phyloP scores from a whole-genome alignment of 2,888 invertebrate genomes.

The Linnaemya tessellans region DNA sequence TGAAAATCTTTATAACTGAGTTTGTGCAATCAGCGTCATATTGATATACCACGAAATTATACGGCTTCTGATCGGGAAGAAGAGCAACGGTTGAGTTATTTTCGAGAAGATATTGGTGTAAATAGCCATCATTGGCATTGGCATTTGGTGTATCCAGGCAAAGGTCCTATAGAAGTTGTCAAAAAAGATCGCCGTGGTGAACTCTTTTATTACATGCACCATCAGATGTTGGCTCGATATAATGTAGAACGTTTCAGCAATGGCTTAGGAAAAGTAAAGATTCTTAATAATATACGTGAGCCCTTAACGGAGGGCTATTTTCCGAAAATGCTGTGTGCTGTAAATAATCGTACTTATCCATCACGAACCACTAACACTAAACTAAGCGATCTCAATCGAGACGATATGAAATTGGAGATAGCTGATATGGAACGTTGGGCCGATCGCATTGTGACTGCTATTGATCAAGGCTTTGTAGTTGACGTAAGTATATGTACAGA shows the following conservation, averaged over 20 bases:
- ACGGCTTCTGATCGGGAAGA: conserved; percentile 90
- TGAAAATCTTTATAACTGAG: background rate
- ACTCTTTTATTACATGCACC: conserved; percentile 90
- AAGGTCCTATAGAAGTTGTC: conserved; percentile 86
- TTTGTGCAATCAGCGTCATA: conserved; percentile 77
- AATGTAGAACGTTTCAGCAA: conserved; percentile 91
- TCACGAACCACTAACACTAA: conserved; percentile 86
- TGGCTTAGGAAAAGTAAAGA: conserved; percentile 86
- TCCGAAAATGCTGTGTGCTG: conserved; percentile 89
- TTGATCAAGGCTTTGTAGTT: conserved; percentile 87
- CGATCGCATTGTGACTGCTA: conserved; percentile 89
- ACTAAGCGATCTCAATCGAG: conserved; percentile 87
- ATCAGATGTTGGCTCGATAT: conserved; percentile 86
- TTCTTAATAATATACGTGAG: conserved; percentile 87
- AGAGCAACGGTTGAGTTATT: conserved; percentile 92
- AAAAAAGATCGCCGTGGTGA: conserved; percentile 89
- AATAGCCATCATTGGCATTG: conserved; percentile 96
- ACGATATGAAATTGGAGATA: conserved; percentile 84
- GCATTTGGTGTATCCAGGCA: conserved; percentile 93
- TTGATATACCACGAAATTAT: conserved; percentile 89
- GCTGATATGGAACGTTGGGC: conserved; percentile 90
- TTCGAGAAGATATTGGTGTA: conserved; percentile 92
- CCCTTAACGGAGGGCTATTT: conserved; percentile 91
- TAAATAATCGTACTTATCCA: conserved; percentile 89
- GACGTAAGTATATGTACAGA: conserved; percentile 84